Evolutionary conservation across 1,140 invertebrate genomes (phyloP).

Genomic region (Bursaphelenchus mucronatus): DNA sequence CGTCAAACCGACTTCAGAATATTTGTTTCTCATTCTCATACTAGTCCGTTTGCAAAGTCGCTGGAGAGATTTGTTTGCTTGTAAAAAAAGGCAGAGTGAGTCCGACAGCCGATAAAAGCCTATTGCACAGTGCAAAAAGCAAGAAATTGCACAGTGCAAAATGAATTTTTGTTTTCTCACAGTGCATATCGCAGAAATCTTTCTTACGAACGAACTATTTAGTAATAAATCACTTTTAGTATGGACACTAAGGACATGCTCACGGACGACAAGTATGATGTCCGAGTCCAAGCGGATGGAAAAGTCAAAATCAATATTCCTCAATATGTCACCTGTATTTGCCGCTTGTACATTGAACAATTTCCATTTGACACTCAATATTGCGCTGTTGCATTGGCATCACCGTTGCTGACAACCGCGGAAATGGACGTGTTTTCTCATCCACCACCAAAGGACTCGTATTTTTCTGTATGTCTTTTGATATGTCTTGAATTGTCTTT

Average conservation of each 20-base stretch:
- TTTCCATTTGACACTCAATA: slow-evolving; percentile 53
- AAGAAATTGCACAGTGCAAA: no score
- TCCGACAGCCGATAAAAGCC: no score
- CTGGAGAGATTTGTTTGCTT: no score
- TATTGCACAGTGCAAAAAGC: no score
- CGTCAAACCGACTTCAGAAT: no score
- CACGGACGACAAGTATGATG: slow-evolving; percentile 38
- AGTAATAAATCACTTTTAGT: slow-evolving; percentile 14
- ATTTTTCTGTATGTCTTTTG: slow-evolving; percentile 37
- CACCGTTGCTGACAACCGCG: slow-evolving; percentile 42
- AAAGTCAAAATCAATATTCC: slow-evolving; percentile 51
- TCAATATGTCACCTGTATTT: slow-evolving; percentile 50
- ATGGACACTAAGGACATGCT: slow-evolving; percentile 51
- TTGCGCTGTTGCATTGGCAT: slow-evolving; percentile 48
- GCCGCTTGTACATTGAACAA: slow-evolving; percentile 33
- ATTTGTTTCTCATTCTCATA: no score
- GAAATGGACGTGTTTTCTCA: slow-evolving; percentile 43
- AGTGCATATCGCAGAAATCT: no score
- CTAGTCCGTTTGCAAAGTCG: background rate
- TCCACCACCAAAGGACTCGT: slow-evolving; percentile 41
- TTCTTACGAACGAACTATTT: no score
- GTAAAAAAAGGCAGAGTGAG: no score
- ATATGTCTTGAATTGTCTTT: background rate
- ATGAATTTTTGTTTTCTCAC: no score
- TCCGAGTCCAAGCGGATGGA: slow-evolving; percentile 36